Percentiles rank a stretch among this genome's conserved stretches.
These are phyloP conservation scores for Mythimna pallens DNA, from an alignment of 2,888 invertebrate species.

Conservation along the genomic window DNA sequence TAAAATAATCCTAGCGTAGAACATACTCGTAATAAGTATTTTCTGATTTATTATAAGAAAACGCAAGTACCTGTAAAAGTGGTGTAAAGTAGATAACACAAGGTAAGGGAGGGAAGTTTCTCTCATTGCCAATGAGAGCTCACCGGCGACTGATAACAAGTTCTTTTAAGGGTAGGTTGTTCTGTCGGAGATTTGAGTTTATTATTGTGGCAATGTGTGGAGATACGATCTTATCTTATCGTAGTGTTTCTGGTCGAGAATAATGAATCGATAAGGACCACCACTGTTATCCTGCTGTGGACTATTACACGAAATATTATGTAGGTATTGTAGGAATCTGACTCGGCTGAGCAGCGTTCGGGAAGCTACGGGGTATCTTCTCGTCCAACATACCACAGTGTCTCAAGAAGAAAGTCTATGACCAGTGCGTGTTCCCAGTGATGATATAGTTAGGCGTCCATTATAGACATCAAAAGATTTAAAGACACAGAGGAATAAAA, in stretches of 20 bases:
- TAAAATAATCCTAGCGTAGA: neutral
- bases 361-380: too few relatives aligned
- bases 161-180: slow-evolving; percentile 57
- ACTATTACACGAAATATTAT: too few relatives aligned
- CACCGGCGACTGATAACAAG: slow-evolving; percentile 64
- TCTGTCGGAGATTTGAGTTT: slow-evolving; percentile 5
- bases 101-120: slow-evolving; percentile 47
- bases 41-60: slow-evolving; percentile 13
- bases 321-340: neutral
- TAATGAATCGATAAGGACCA: too few relatives aligned
- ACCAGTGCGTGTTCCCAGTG: too few relatives aligned
- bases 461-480: too few relatives aligned
- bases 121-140: slow-evolving; percentile 63
- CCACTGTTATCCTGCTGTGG: neutral
- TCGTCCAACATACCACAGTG: too few relatives aligned
- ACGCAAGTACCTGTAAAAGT: slow-evolving; percentile 53
- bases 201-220: neutral
- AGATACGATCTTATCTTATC: neutral
- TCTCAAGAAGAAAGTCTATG: too few relatives aligned
- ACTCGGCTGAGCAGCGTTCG: too few relatives aligned
- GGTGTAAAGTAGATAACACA: slow-evolving; percentile 63
- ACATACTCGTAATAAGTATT: slow-evolving; percentile 8
- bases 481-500: too few relatives aligned
- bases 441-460: too few relatives aligned
- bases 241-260: neutral